Conservation (phyloP, 1,140 invertebrate genomes). For the Ooceraea biroi region DNA sequence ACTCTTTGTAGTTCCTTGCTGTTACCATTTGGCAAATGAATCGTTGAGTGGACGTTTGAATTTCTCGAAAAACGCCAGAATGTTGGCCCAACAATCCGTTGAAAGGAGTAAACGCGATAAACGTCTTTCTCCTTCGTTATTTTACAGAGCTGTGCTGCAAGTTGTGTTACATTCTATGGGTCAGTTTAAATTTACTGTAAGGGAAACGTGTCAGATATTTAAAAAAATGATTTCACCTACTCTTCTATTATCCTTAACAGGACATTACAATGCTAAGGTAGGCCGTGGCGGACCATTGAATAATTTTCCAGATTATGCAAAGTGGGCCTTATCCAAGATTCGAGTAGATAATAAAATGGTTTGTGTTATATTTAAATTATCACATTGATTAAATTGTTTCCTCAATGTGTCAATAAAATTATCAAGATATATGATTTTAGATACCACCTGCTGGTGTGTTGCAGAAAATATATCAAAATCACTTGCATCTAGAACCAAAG, state of each 20-base stretch:
- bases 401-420: neutral
- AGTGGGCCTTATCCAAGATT: conserved; percentile 88
- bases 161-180: conserved; percentile 86
- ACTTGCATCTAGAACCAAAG: conserved; percentile 87
- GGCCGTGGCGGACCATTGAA: conserved; percentile 84
- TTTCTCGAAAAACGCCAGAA: conserved; percentile 92
- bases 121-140: conserved; percentile 88
- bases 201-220: conserved; percentile 54
- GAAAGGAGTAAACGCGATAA: conserved; percentile 88
- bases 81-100: conserved; percentile 93
- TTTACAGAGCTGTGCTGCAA: conserved; percentile 92
- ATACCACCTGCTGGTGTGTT: conserved; percentile 86
- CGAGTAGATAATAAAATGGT: conserved; percentile 78
- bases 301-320: conserved; percentile 89
- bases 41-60: conserved; percentile 84
- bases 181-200: conserved; percentile 63
- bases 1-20: conserved; percentile 95
- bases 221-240: neutral
- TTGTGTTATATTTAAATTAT: neutral
- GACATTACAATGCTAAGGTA: conserved; percentile 85
- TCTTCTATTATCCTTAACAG: conserved; percentile 71
- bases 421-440: conserved; percentile 71
- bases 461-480: conserved; percentile 83
- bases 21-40: conserved; percentile 95
- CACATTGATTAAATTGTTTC: neutral